Base-by-base conservation (phyloP, 2,888 invertebrate genomes). In the Epinotia brunnichana region DNA sequence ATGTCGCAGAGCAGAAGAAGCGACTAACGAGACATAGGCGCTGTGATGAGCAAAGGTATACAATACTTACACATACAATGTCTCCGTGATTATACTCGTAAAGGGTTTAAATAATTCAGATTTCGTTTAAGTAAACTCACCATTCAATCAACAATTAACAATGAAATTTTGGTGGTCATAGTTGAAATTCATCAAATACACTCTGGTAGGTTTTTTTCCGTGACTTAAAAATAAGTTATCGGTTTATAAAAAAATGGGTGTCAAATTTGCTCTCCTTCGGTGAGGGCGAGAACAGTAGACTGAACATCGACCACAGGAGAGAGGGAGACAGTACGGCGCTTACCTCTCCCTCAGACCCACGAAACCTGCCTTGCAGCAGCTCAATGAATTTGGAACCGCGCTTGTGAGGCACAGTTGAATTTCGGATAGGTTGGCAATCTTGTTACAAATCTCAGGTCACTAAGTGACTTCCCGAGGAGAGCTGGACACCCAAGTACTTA, bases 241-340 rank as follows among this genome's bases (percentile, higher is more conserved):
- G 5, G 29, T 5, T 29, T 5, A 29, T 29, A 1, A 7, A 75
- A 82, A 89, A 87, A 85, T 78, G 77, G 87, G 80, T 87, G 90
- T 90, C 90, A 86, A 89, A 76, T 2, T 69, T 57, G 78, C 85
- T 87, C 90, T 90, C 82, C 89, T 86, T 53, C 90, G 87, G 90
- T 89, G 84, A 77, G 71, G 83, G 76, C 74, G 91, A 91, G 91
- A 89, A 88, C 90, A 90, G 89, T 82, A 84, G 68, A 83, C 90
- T 90, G 90, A 87, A 89, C 90, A 90, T 89, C 79, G 78, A 83
- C 78, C 82, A 79, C 60, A 66, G 74, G 77, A 74, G 73, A 64
- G 63, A 72, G 80, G 83, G 79, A 89, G 88, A 87, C 3, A 77
- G 79, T 79, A 79, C 78, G 83, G 83, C 87, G 83, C 81, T 77